Conservation (phyloP, 2,888 invertebrate genomes). For the Drosophila affinis region DNA sequence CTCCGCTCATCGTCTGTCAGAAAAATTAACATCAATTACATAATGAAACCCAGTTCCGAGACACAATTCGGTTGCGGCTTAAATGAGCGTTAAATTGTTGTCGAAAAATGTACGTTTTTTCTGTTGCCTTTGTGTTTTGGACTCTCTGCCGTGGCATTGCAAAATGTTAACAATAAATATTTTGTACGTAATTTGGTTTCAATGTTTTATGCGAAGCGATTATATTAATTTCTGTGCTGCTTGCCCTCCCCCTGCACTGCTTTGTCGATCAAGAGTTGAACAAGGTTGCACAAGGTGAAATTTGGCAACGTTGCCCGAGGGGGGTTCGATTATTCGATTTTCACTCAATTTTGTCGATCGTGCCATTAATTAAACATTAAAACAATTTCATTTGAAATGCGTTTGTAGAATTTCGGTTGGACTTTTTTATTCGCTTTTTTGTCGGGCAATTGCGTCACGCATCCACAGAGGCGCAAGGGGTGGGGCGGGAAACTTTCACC, state of each 20-base stretch:
- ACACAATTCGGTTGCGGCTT: constrained; percentile 25
- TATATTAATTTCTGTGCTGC: constrained; percentile 29
- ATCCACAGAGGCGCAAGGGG: background rate
- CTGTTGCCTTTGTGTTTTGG: constrained; percentile 33
- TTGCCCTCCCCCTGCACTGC: background rate
- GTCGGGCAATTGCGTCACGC: constrained; percentile 23
- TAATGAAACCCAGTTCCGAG: constrained; percentile 58
- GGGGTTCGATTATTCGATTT: constrained; percentile 26
- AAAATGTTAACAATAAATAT: constrained; percentile 7
- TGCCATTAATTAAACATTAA: constrained; percentile 49
- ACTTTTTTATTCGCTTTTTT: background rate
- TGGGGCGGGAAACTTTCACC: constrained; percentile 33
- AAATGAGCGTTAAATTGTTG: constrained; percentile 34
- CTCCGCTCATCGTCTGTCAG: constrained; percentile 10
- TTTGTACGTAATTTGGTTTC: constrained; percentile 27
- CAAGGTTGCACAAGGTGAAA: constrained; percentile 39
- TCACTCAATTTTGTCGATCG: constrained; percentile 35
- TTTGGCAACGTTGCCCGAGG: constrained; percentile 30
- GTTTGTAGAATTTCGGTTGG: constrained; percentile 38
- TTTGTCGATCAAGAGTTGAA: constrained; percentile 2
- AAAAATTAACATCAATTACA: constrained; percentile 68
- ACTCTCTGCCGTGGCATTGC: constrained; percentile 8
- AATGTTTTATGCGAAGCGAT: constrained; percentile 17
- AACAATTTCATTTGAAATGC: constrained; percentile 30
- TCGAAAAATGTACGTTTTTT: constrained; percentile 56